Percentiles rank a stretch among this genome's conserved stretches.
Evolutionary conservation across 1,140 invertebrate species (phyloP).

Genomic region (Pogonus chalceus): DNA sequence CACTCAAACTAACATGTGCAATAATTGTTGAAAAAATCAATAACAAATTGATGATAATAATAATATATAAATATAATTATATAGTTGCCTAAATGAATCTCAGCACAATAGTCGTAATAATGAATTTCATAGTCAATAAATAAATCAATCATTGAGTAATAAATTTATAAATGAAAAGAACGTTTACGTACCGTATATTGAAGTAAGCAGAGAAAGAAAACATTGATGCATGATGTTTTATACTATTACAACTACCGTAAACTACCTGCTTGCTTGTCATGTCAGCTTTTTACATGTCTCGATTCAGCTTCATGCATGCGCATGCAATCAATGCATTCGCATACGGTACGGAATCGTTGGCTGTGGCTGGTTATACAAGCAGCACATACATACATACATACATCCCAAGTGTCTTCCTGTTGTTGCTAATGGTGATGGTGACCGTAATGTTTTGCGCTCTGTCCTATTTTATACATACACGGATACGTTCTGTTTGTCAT

Average conservation of each 20-base stretch:
- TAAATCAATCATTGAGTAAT: too few species aligned
- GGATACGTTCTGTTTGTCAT: too few species aligned
- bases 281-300: background rate
- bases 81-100: conserved; percentile 3
- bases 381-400: too few species aligned
- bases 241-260: too few species aligned
- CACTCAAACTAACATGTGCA: conserved; percentile 1
- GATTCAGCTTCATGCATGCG: too few species aligned
- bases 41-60: background rate
- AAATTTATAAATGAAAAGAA: too few species aligned
- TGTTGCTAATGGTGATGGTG: background rate
- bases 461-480: too few species aligned
- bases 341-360: background rate
- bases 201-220: too few species aligned
- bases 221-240: too few species aligned
- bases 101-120: conserved; percentile 6
- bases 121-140: too few species aligned
- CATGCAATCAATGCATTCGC: background rate
- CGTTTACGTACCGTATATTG: too few species aligned
- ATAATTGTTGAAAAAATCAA: background rate
- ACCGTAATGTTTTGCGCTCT: background rate
- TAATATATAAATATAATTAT: conserved; percentile 1
- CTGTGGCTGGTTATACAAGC: too few species aligned
- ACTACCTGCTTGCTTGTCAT: background rate
- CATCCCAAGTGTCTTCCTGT: background rate